phyloP scores from a whole-genome alignment of 1,140 invertebrate genomes.

The Oryzaephilus surinamensis region DNA sequence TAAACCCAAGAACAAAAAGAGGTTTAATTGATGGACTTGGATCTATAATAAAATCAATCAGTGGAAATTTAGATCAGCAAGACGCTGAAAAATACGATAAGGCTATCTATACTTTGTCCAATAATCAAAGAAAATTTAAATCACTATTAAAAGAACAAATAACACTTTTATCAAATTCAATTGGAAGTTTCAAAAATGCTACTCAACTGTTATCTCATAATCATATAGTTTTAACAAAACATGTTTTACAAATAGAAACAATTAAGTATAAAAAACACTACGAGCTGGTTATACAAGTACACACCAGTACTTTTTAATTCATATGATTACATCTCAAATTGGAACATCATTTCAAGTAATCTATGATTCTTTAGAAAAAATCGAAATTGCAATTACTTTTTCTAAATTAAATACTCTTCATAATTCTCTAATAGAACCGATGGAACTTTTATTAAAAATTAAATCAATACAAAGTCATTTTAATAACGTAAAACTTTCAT shows the following conservation, averaged over 20 bases:
- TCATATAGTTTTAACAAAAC: not conserved
- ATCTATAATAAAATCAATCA: conserved; percentile 3
- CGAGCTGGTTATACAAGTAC: too few relatives aligned
- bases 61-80: not conserved
- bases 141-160: not conserved
- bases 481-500: not conserved
- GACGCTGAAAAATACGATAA: not conserved
- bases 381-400: too few relatives aligned
- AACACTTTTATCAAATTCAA: not conserved
- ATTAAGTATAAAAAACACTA: too few relatives aligned
- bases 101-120: not conserved
- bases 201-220: not conserved
- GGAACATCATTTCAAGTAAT: too few relatives aligned
- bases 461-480: not conserved
- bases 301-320: not conserved
- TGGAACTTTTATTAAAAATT: not conserved
- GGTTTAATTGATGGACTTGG: conserved; percentile 9
- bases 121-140: conserved; percentile 10
- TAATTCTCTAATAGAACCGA: not conserved
- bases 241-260: not conserved
- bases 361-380: too few relatives aligned
- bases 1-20: conserved; percentile 1
- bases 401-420: not conserved
- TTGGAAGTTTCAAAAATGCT: not conserved
- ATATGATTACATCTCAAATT: not conserved